Base-by-base conservation (phyloP, 2,888 invertebrate genomes). In the Diaphora mendica region DNA sequence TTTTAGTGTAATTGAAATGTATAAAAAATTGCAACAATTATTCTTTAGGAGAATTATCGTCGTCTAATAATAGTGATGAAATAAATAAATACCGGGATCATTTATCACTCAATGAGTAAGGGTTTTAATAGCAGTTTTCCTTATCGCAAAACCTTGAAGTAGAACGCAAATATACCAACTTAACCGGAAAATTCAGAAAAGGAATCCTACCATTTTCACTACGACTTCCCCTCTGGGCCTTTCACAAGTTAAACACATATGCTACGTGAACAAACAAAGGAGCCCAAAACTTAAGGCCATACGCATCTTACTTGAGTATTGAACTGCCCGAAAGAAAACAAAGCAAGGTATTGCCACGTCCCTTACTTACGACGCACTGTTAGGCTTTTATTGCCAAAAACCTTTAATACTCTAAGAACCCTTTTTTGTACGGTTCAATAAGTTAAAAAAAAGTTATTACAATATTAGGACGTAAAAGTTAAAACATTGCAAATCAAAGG, bases 261-360 rank as follows among this genome's bases (percentile, higher is more conserved):
- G 62, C 30, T 62, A 62, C 62, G 62, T 62, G 62, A 62, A 30
- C 62, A 62, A 62, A 62, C 30, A 62, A 15, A 62, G 30, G 15
- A 62, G 4, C 26, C 30, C 26, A 30, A 62, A 30, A 26, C 17
- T 62, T 17, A 62, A 7, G 7, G 17, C 26, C 4, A 62, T 30
- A 30, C 62, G 15, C 7, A 17, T 30, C 62, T 30, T 30, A 7
- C 30, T 17, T 62, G 30, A 62, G 30, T 17, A 30, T 62, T 62
- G 51, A 30, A 62, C 59, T 59, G 26, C 59, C 59, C 15, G 4
- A 59, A 59, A 26, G 59, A 59, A 59, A 30, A 62, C 30, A 62
- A 62, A 62, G 17, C 30, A 62, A 62, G 30, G 62, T 62, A 62
- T 30, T 62, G 30, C 7, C 26, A 30, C 62, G 30, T 62, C 30